Evolutionary conservation across 2,888 invertebrate genomes (phyloP), one percentile per base, ranked within the genome.

Genomic region (Orgyia antiqua): DNA sequence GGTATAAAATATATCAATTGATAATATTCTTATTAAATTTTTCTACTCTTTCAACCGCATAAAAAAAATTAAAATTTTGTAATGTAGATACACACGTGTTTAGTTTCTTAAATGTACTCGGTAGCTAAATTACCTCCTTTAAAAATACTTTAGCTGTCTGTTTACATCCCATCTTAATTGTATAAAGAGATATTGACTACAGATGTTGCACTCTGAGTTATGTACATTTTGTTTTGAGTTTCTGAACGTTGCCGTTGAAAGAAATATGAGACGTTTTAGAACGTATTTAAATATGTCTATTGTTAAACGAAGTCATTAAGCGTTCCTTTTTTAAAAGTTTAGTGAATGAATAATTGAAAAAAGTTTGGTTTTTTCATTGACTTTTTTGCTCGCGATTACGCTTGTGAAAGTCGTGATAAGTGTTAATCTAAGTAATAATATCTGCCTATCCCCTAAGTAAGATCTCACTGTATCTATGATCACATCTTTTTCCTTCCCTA

Each of bases 171-270:
- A 64, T 68, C 71, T 83, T 86, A 84, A 84, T 86, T 84, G 82
- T 73, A 67, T 66, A 63, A 68, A 74, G 71, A 78, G 82, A 79
- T 76, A 84, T 80, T 59, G 76, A 60, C 69, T 82, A 73, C 86
- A 86, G 79, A 86, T 86, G 86, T 79, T 78, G 49, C 47, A 10
- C 4, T 29, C 61, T 77, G 69, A 82, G 66, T 78, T 78, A 78
- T 72, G 65, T 59, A 46, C 58, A 47, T 68, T 68, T 69, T 67
- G 68, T 68, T 69, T 62, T 69, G 71, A 67, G 63, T 58, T 51
- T 39, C 43, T 36, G 42, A 63, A 63, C 62, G 77, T 52, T 53
- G 78, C 63, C 62, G 77, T 52, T 53, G 78, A 79, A 56, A 71
- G 84, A 84, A 73, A 72, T 84, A 82, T 65, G 79, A 73, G 66